Percentiles rank a stretch among this genome's conserved stretches.
phyloP scores from a whole-genome alignment of 2,797 vertebrate species.

The Manis javanica region DNA sequence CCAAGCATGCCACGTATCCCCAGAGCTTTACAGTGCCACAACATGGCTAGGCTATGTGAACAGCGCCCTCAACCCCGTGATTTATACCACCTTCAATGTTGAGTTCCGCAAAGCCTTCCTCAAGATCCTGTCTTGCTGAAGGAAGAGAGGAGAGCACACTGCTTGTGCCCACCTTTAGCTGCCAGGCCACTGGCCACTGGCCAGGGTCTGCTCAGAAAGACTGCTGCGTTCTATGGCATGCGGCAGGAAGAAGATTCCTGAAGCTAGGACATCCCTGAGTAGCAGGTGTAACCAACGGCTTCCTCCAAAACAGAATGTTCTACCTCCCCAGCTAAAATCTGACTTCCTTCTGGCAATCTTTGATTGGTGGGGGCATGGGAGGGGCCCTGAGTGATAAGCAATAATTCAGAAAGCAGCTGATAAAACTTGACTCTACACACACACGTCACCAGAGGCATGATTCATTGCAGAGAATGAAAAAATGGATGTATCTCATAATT shows the following conservation, averaged over 20 bases:
- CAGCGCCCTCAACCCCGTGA: constrained; percentile 96
- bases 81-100: constrained; percentile 96
- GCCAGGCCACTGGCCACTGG: background rate
- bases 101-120: constrained; percentile 97
- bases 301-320: constrained; percentile 40
- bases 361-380: background rate
- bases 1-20: constrained; percentile 90
- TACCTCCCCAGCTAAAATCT: constrained; percentile 61
- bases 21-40: constrained; percentile 93
- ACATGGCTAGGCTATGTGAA: constrained; percentile 97
- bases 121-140: constrained; percentile 95
- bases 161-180: background rate
- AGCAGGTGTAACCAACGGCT: constrained; percentile 3
- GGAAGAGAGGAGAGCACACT: background rate
- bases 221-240: background rate
- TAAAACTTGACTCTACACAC: background rate
- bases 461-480: constrained; percentile 49
- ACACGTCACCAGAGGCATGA: constrained; percentile 26
- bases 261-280: background rate
- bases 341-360: constrained; percentile 46
- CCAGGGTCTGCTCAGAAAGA: background rate
- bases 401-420: constrained; percentile 66
- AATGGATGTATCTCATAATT: constrained; percentile 54
- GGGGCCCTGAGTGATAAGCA: constrained; percentile 50
- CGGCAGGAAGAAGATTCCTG: constrained; percentile 11